These are phyloP conservation scores for Beris chalybata DNA, from an alignment of 2,888 invertebrate species.

Conservation along the genomic window DNA sequence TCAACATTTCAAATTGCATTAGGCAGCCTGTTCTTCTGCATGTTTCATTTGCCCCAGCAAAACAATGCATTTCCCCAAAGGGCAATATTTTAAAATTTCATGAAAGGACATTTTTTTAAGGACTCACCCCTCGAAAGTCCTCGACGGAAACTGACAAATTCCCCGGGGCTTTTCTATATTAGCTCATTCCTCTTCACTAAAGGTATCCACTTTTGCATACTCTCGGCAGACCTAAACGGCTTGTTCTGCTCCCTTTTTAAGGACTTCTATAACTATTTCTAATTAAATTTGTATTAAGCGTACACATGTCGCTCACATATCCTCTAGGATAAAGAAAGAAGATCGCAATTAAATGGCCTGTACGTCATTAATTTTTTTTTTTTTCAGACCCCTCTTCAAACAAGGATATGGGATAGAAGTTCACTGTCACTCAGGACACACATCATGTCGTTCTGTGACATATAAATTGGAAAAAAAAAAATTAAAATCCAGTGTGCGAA, in stretches of 20 bases:
- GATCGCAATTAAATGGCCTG: slow-evolving; percentile 31
- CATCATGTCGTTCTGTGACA: slow-evolving; percentile 35
- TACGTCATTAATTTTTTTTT: slow-evolving; percentile 25
- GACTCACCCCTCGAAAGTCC: slow-evolving; percentile 4
- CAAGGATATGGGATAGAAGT: slow-evolving; percentile 13
- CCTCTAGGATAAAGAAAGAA: slow-evolving; percentile 20
- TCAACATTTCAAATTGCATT: slow-evolving; percentile 37
- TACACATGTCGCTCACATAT: slow-evolving; percentile 38
- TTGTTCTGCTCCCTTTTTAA: not conserved
- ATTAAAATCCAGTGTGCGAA: slow-evolving; percentile 3
- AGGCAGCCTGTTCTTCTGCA: not conserved
- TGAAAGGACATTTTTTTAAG: slow-evolving; percentile 11
- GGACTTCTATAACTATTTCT: slow-evolving; percentile 33
- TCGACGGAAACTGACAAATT: not conserved
- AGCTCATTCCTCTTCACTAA: not conserved
- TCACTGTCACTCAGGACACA: slow-evolving; percentile 30
- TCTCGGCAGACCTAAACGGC: not conserved
- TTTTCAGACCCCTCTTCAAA: slow-evolving; percentile 14
- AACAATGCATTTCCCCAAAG: slow-evolving; percentile 10
- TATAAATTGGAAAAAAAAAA: slow-evolving; percentile 37
- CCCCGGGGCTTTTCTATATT: not conserved
- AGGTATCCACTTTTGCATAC: no score
- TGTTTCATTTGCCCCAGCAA: not conserved
- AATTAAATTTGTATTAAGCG: slow-evolving; percentile 39
- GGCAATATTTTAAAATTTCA: slow-evolving; percentile 18